A percentile compares a stretch with the other conserved stretches of the same genome.
Evolutionary conservation across 2,888 invertebrate genomes (phyloP).

Genomic region (Barypeithes pellucidus): DNA sequence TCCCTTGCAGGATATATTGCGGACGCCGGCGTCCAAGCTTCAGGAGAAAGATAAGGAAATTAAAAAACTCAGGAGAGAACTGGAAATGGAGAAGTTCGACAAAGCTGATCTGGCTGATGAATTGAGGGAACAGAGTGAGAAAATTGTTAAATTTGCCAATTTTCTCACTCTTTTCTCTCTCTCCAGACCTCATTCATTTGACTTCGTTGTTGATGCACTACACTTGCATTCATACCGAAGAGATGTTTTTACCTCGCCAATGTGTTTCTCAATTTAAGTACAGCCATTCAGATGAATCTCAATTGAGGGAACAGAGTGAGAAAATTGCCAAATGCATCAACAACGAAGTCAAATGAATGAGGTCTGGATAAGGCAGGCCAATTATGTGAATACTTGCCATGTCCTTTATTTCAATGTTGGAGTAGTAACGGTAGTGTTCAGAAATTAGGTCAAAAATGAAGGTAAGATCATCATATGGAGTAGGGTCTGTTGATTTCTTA

Average conservation of each 20-base stretch:
- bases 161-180: slow-evolving; percentile 58
- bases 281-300: too few species aligned
- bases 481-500: slow-evolving; percentile 56
- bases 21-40: slow-evolving; percentile 58
- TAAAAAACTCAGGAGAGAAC: slow-evolving; percentile 73
- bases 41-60: slow-evolving; percentile 70
- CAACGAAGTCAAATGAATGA: slow-evolving; percentile 63
- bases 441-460: slow-evolving; percentile 59
- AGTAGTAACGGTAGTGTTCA: slow-evolving; percentile 62
- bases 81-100: slow-evolving; percentile 78
- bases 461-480: slow-evolving; percentile 57
- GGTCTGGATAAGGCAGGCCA: slow-evolving; percentile 58
- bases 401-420: slow-evolving; percentile 59
- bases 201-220: too few species aligned
- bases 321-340: slow-evolving; percentile 68
- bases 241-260: too few species aligned
- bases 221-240: too few species aligned
- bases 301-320: too few species aligned
- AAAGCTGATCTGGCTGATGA: slow-evolving; percentile 77
- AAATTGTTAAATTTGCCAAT: slow-evolving; percentile 50
- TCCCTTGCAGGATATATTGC: background rate
- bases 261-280: too few species aligned
- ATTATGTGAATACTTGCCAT: slow-evolving; percentile 58
- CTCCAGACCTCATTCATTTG: slow-evolving; percentile 65
- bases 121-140: slow-evolving; percentile 72